Evolutionary conservation across 2,888 invertebrate genomes (phyloP), one percentile per base, ranked within the genome.

Genomic region (Scaptomyza cyrtandrae): DNA sequence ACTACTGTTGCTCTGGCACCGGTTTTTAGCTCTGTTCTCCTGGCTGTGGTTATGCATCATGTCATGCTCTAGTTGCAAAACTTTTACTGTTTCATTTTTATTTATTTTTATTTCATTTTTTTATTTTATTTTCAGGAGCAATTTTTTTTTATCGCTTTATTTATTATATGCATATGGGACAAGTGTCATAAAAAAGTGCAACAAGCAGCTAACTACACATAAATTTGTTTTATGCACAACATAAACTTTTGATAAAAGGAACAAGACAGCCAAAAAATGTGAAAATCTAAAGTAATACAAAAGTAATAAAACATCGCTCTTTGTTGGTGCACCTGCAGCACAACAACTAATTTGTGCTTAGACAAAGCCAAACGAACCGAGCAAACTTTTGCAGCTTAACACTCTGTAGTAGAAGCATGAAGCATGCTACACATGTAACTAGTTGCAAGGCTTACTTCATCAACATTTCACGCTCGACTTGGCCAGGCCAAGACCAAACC

Each of bases 61-160:
- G 78, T 75, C 87, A 87, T 86, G 88, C 88, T 85, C 85, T 75
- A 85, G 83, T 87, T 85, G 79, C 69, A 72, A 81, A 83, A 87
- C 77, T 87, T 74, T 77, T 72, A 45, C 67, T 71, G 58, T 68
- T 72, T 69, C 61, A 27, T 45, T 48, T 54, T 24, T 54, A 58
- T 53, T 54, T 33, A 48, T 56, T 48, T 71, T 66, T 54, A 35
- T 9, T 61, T 63, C 60, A 55, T 37, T 53, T 48, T 68, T 61
- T 58, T 39, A 19, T 13, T 35, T 31, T 24, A 16, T 45, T 55
- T 39, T 29, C 24, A 29, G 19, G 33, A 41, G 33, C 6, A 16
- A 14, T 43, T 76, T 74, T 83, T 74, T 83, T 80, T 72, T 71
- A 75, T 76, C 77, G 62, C 80, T 75, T 80, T 78, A 78, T 79